Evolutionary conservation across 1,140 invertebrate genomes (phyloP), one percentile per base, ranked within the genome.

Genomic region (Diuraphis noxia): DNA sequence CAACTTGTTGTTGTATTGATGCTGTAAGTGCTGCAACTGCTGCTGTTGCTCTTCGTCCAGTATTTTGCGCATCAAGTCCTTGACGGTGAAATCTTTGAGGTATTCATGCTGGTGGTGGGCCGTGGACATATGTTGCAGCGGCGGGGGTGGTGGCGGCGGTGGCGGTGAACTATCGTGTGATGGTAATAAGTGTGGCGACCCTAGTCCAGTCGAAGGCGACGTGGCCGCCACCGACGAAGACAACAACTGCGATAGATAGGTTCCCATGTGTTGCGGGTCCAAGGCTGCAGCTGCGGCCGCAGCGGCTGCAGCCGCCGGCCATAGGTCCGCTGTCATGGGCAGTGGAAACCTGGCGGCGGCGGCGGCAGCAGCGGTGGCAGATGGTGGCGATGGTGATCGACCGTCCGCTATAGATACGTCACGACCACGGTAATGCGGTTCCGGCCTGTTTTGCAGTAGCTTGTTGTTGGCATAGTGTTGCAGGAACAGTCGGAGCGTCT

Each of bases 31-130:
- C 56, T 72, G 56, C 0, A 72, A 4, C 56, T 72, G 92, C 52
- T 92, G 81, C 6, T 93, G 81, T 23, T 93, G 92, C 63, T 92
- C 92, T 46, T 92, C 91, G 36, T 82, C 40, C 56, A 92, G 34
- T 34, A 93, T 36, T 38, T 92, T 92, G 23, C 93, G 92, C 89
- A 91, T 91, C 25, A 91, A 82, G 63, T 93, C 93, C 6, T 91
- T 92, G 92, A 93, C 93, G 92, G 93, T 93, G 34, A 92, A 92
- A 4, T 92, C 89, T 34, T 93, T 92, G 21, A 93, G 34, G 23
- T 93, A 93, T 40, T 93, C 93, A 77, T 93, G 86, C 19, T 49
- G 90, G 77, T 89, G 88, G 13, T 91, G 92, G n/a, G 93, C 93
- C 23, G 25, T 25, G 9, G 81, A 30, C 79, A 38, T 23, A 2